Base-by-base conservation (phyloP, 2,113 vertebrate species). In the Egretta garzetta region DNA sequence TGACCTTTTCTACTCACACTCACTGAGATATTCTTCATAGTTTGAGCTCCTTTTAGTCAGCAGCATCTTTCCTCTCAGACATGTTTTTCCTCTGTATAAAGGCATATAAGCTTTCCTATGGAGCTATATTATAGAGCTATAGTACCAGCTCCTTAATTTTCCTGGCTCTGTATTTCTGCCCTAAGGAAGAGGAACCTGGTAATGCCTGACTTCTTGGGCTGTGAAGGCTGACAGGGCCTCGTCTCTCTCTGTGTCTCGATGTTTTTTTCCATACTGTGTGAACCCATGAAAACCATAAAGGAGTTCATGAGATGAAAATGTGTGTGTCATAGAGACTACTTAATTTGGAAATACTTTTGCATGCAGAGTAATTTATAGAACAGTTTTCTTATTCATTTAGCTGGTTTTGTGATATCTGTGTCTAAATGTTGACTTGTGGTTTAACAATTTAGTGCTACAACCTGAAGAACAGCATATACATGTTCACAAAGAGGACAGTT, bases 401-500 rank as follows among this genome's bases (percentile, higher is more conserved):
- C 37, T 80, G n/a, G 0, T 47, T 68, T 74, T 86, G 6, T 86
- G 49, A 9, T 77, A 22, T 22, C 83, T 79, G 3, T 72, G 12
- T 45, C 15, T 91, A 72, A 75, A 45, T 64, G 6, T 62, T 80
- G 26, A 8, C 37, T 39, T 39, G 4, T 71, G 45, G 22, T 64
- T 88, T 67, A 50, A 79, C 67, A 14, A 58, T 91, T 82, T 77
- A 96, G 94, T 50, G 32, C 30, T 55, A 12, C 59, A 90, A 39
- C 50, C 47, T 86, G 70, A 97, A 93, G 80, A 97, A 20, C 60
- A 80, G 20, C 56, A 20, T 81, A n/a, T 59, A 14, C 7, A 7
- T n/a, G 47, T 63, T 84, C 47, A 77, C 23, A 79, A 95, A 87
- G 95, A 97, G 59, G 77, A 93, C 67, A 93, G 53, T 92, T 85